These are phyloP conservation scores for Neoscelio sp. DNA, from an alignment of 2,888 invertebrate genomes.

Conservation along the genomic window DNA sequence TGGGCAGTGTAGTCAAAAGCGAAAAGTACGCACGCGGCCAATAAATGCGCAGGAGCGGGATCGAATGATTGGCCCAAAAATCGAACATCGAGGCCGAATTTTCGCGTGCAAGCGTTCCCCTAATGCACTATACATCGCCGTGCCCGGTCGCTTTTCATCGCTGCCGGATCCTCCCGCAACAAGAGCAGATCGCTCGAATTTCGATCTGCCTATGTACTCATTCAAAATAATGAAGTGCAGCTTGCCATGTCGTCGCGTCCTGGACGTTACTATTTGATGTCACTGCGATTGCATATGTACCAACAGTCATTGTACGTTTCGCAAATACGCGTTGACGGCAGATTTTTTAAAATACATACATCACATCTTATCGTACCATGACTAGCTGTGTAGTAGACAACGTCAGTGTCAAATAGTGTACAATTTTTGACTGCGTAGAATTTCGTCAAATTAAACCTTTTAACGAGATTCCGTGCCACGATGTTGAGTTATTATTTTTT, in stretches of 20 bases:
- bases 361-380: too few species aligned
- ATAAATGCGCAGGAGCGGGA: constrained; percentile 56
- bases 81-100: constrained; percentile 71
- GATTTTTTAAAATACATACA: too few species aligned
- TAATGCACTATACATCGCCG: constrained; percentile 64
- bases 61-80: constrained; percentile 72
- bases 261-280: constrained; percentile 77
- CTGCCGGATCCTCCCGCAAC: too few species aligned
- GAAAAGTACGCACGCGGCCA: constrained; percentile 53
- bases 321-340: neutral
- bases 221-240: constrained; percentile 75
- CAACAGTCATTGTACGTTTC: constrained; percentile 30
- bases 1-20: constrained; percentile 48
- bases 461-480: too few species aligned
- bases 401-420: neutral
- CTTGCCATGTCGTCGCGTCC: constrained; percentile 68
- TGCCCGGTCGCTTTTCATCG: too few species aligned
- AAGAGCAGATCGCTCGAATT: constrained; percentile 25
- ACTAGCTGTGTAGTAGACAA: too few species aligned
- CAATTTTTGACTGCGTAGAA: too few species aligned
- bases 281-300: constrained; percentile 69
- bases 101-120: constrained; percentile 74
- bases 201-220: constrained; percentile 42
- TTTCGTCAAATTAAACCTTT: too few species aligned
- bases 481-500: too few species aligned